Evolutionary conservation across 2,888 invertebrate genomes (phyloP).

Genomic region (Iselma pallidipennis): DNA sequence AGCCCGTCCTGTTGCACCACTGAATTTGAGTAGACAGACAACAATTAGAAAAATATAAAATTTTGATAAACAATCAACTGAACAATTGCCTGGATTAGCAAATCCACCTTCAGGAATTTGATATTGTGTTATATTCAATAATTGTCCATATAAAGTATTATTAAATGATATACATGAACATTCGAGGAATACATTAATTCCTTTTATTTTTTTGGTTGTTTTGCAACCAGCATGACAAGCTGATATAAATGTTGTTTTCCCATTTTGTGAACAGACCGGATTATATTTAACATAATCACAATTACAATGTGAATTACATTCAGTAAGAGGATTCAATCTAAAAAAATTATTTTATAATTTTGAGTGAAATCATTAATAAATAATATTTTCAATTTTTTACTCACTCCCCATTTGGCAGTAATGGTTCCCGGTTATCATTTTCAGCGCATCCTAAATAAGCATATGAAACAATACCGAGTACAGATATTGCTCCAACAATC

Average conservation of each 20-base stretch:
- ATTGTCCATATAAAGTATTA: slow-evolving; percentile 22
- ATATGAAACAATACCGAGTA: slow-evolving; percentile 66
- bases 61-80: slow-evolving; percentile 61
- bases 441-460: slow-evolving; percentile 69
- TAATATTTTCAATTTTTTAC: slow-evolving; percentile 26
- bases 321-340: slow-evolving; percentile 54
- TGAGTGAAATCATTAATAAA: neutral
- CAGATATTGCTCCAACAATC: slow-evolving; percentile 65
- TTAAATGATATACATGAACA: slow-evolving; percentile 57
- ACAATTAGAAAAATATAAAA: slow-evolving; percentile 61
- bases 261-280: slow-evolving; percentile 70
- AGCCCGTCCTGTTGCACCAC: slow-evolving; percentile 64
- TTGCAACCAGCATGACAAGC: slow-evolving; percentile 81
- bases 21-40: slow-evolving; percentile 63
- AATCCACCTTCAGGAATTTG: slow-evolving; percentile 41
- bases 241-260: slow-evolving; percentile 69
- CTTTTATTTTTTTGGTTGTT: slow-evolving; percentile 52
- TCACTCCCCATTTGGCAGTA: slow-evolving; percentile 54
- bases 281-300: slow-evolving; percentile 75
- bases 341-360: slow-evolving; percentile 18
- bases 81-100: slow-evolving; percentile 60
- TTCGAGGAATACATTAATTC: slow-evolving; percentile 57
- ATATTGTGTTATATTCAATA: slow-evolving; percentile 6
- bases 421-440: slow-evolving; percentile 59
- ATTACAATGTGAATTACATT: slow-evolving; percentile 68